Percentiles rank a stretch among this genome's conserved stretches.
phyloP scores from a whole-genome alignment of 2,113 vertebrate genomes.

The Gymnobelideus leadbeateri region DNA sequence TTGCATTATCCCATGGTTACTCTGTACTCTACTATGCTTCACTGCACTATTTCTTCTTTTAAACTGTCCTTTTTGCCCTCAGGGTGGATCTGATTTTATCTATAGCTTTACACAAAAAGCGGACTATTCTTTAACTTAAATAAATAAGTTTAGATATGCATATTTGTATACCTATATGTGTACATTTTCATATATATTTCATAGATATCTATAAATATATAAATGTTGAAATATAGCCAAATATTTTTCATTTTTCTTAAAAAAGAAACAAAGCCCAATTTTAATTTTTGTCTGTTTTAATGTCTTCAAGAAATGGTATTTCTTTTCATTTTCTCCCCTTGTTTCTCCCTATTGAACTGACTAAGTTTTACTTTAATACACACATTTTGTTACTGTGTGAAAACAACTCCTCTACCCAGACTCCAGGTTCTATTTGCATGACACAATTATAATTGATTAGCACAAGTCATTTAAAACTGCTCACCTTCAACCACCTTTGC shows the following conservation, averaged over 20 bases:
- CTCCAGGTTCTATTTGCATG: neutral
- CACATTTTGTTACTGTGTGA: neutral
- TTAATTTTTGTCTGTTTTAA: neutral
- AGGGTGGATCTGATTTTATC: neutral
- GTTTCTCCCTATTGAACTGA: neutral
- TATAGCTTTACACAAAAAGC: neutral
- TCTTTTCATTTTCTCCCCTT: neutral
- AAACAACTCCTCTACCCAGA: neutral
- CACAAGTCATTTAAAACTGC: neutral
- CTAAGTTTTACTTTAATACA: neutral
- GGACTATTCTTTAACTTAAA: neutral
- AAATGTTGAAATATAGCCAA: neutral
- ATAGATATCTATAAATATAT: neutral
- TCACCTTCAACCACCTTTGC: neutral
- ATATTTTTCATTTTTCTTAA: neutral
- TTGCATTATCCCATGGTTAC: neutral
- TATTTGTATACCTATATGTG: neutral
- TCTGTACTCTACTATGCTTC: neutral
- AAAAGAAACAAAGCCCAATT: neutral
- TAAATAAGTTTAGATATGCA: neutral
- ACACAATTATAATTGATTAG: neutral
- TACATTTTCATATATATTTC: neutral
- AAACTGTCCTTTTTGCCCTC: neutral
- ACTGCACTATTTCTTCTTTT: neutral
- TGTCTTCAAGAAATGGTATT: neutral